Evolutionary conservation across 2,797 vertebrate genomes (phyloP).

Genomic region (Momotus momota): DNA sequence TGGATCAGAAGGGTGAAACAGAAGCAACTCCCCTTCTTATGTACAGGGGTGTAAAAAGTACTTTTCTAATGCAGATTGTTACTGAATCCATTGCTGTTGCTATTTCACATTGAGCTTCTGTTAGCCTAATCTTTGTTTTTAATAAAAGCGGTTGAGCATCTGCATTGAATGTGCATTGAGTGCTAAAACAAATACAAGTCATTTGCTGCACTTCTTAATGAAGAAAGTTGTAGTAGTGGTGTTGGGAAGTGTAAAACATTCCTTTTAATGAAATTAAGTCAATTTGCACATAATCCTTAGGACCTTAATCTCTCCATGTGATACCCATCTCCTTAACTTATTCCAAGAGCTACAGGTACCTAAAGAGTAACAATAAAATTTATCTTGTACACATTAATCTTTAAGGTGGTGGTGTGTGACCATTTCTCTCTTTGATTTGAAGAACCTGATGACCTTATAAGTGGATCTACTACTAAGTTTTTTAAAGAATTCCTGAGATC

Average conservation of each 20-base stretch:
- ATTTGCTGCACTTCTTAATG: background rate
- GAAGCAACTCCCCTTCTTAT: background rate
- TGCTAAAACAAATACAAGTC: background rate
- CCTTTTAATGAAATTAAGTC: slow-evolving; percentile 42
- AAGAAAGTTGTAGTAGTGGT: background rate
- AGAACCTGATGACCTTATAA: slow-evolving; percentile 50
- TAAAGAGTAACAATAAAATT: slow-evolving; percentile 35
- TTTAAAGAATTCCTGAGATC: slow-evolving; percentile 63
- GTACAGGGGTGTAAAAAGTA: background rate
- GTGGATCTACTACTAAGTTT: slow-evolving; percentile 59
- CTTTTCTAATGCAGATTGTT: background rate
- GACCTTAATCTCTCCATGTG: background rate
- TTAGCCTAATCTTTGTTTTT: background rate
- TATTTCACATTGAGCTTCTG: background rate
- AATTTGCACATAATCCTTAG: background rate
- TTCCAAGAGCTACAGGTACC: background rate
- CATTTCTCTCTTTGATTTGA: background rate
- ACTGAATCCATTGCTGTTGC: background rate
- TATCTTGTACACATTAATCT: slow-evolving; percentile 50
- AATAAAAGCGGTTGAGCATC: background rate
- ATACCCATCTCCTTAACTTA: background rate
- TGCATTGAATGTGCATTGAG: background rate
- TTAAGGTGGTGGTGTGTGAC: background rate
- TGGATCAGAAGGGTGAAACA: background rate
- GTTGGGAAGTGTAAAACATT: background rate